These are phyloP conservation scores for Halocynthia roretzi DNA, from an alignment of 23 tunicate species.

Conservation along the genomic window DNA sequence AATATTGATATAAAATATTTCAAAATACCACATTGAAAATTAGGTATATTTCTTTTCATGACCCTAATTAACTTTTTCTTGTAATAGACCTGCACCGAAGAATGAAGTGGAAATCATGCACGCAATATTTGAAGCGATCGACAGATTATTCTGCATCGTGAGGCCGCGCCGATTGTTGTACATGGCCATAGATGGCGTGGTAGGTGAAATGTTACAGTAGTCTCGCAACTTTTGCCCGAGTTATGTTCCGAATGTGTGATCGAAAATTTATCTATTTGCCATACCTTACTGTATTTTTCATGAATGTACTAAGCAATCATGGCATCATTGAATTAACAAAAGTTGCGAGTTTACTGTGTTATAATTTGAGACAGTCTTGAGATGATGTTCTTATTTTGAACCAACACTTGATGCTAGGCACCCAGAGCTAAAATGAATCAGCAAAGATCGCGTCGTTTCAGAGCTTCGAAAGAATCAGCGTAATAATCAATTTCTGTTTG, in stretches of 20 bases:
- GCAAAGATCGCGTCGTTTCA: slow-evolving; percentile 93
- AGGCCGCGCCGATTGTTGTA: slow-evolving; percentile 84
- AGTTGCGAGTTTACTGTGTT: too few relatives aligned
- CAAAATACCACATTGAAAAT: background rate
- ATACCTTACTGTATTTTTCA: too few relatives aligned
- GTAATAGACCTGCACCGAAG: slow-evolving; percentile 91
- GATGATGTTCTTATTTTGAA: background rate
- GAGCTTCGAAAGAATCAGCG: slow-evolving; percentile 94
- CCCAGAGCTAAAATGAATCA: slow-evolving; percentile 99
- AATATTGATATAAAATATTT: background rate
- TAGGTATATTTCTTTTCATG: background rate
- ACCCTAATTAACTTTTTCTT: background rate
- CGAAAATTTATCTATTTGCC: too few relatives aligned
- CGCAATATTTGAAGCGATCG: slow-evolving; percentile 92
- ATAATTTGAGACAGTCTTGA: too few relatives aligned
- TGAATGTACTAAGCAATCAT: too few relatives aligned
- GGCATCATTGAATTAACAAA: too few relatives aligned
- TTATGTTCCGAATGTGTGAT: too few relatives aligned
- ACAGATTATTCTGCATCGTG: slow-evolving; percentile 79
- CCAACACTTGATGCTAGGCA: slow-evolving; percentile 25
- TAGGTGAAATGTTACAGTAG: slow-evolving; percentile 11
- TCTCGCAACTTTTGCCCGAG: too few relatives aligned
- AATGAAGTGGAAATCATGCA: slow-evolving; percentile 95
- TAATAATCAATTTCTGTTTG: slow-evolving; percentile 9
- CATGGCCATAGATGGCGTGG: slow-evolving; percentile 99